Evolutionary conservation across 2,797 vertebrate genomes (phyloP).

Genomic region (Fratercula arctica): DNA sequence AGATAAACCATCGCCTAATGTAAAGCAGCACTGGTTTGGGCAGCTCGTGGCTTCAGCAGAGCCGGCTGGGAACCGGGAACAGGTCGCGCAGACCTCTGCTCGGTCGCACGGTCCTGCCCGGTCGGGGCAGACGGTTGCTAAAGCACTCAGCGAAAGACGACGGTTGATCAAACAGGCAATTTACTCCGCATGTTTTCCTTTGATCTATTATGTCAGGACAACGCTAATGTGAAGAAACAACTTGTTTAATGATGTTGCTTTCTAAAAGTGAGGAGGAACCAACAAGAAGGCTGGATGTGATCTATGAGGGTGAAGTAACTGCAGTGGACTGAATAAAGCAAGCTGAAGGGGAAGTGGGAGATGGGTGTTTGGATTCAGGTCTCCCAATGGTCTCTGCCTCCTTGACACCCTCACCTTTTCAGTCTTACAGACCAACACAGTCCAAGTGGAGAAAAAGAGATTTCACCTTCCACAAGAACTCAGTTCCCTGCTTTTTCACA

Average conservation of each 20-base stretch:
- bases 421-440: conserved; percentile 79
- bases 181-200: not conserved
- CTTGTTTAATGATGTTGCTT: not conserved
- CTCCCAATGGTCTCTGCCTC: too few relatives aligned
- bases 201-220: not conserved
- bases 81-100: not conserved
- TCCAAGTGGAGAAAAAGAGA: conserved; percentile 85
- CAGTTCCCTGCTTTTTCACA: conserved; percentile 85
- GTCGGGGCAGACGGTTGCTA: fast-evolving
- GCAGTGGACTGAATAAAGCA: not conserved
- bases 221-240: not conserved
- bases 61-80: not conserved
- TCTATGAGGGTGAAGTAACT: fast-evolving
- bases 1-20: not conserved
- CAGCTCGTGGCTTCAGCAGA: not conserved
- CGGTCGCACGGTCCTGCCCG: fast-evolving
- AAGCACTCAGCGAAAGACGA: not conserved
- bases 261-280: not conserved
- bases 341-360: not conserved
- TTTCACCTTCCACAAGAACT: conserved; percentile 85
- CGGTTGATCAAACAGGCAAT: not conserved
- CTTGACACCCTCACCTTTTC: not conserved
- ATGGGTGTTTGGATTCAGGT: not conserved
- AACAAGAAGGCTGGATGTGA: not conserved
- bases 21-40: not conserved